These are phyloP conservation scores for Nannoperca australis DNA, from an alignment of 2,797 vertebrate genomes.

Conservation along the genomic window DNA sequence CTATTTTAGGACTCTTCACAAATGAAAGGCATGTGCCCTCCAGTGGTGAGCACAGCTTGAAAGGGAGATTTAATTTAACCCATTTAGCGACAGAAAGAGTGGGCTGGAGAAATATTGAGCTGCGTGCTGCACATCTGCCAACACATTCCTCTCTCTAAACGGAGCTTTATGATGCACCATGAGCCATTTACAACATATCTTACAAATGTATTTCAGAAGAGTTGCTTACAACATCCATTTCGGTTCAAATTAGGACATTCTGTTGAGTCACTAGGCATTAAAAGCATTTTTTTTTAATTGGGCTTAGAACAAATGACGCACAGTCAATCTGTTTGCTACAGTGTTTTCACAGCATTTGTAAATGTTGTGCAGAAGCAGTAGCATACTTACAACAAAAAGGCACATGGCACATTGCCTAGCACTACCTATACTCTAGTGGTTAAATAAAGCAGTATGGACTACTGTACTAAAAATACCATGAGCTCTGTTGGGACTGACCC, in stretches of 20 bases:
- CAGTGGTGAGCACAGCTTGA: slow-evolving; percentile 60
- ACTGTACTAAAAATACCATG: slow-evolving; percentile 30
- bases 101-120: slow-evolving; percentile 47
- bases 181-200: slow-evolving; percentile 49
- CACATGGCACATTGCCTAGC: slow-evolving; percentile 60
- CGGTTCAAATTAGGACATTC: slow-evolving; percentile 27
- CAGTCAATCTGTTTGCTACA: slow-evolving; percentile 3
- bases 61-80: slow-evolving; percentile 63
- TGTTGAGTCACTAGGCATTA: slow-evolving; percentile 43
- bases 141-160: slow-evolving; percentile 52
- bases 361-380: slow-evolving; percentile 27
- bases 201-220: slow-evolving; percentile 33
- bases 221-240: slow-evolving; percentile 25
- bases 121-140: slow-evolving; percentile 50
- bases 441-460: slow-evolving; percentile 38
- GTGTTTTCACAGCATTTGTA: background rate
- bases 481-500: slow-evolving; percentile 40
- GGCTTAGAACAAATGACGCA: slow-evolving; percentile 9
- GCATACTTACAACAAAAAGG: slow-evolving; percentile 17
- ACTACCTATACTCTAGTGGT: slow-evolving; percentile 53
- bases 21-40: slow-evolving; percentile 64
- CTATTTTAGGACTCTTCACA: slow-evolving; percentile 65
- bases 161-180: slow-evolving; percentile 40
- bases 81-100: slow-evolving; percentile 56
- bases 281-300: slow-evolving; percentile 7